Base-by-base conservation (phyloP, 2,797 vertebrate species). In the Falco concolor region DNA sequence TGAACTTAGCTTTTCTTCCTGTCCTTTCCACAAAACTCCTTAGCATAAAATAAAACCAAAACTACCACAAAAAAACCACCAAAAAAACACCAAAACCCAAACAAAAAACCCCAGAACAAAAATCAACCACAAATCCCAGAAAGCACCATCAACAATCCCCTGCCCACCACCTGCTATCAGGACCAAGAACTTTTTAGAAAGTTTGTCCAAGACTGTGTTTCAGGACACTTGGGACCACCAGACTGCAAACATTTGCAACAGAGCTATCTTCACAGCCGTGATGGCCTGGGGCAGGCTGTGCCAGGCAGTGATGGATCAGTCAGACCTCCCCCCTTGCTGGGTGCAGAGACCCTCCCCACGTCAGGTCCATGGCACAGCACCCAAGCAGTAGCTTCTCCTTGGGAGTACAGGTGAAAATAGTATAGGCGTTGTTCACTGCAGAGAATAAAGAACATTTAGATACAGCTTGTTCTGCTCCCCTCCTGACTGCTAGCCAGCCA, bases 261-360 rank as follows among this genome's bases (percentile, higher is more conserved):
- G 13, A 7, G 36, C 7, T 19, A 6, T 32, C 23, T 49, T 45
- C 4, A 38, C 0, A 2, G 12, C 32, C 38, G 34, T 2, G 8
- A 23, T 7, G 20, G 8, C 19, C 32, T 54, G 38, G 12, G 34
- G 12, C 52, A 76, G 21, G 45, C 42, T 18, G 4, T 49, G 28
- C 19, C 27, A 6, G 5, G 16, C 4, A 4, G 50, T 24, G n/a
- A 6, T 30, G 19, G 42, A 16, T 59, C 16, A 38, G 13, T 59
- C n/a, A 44, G 25, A 30, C 3, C 50, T 65, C 28, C 50, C 22
- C 11, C 22, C 11, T 44, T 10, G 10, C 5, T 36, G 2, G 0
- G 8, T 32, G 13, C 47, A 49, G 20, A 42, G 5, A 0, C 19
- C 18, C 12, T 15, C 0, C 16, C 18, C 12, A 15, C 20, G 30